Evolutionary conservation across 2,888 invertebrate species (phyloP).

Genomic region (Pteria penguin): DNA sequence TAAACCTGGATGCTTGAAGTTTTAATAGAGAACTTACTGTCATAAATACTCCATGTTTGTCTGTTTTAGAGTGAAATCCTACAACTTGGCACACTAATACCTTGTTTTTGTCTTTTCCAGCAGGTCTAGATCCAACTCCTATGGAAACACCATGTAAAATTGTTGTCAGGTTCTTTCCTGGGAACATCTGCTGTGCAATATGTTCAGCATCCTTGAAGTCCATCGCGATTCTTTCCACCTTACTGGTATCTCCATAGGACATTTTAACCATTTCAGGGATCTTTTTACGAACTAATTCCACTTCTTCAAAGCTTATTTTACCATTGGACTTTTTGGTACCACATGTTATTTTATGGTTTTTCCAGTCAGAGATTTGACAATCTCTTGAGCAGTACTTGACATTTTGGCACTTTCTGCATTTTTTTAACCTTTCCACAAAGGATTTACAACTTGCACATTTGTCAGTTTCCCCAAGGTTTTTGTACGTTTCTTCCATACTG

Average conservation of each 20-base stretch:
- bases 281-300: background rate
- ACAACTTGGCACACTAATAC: background rate
- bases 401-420: background rate
- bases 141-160: background rate
- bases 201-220: background rate
- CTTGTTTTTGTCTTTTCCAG: no score
- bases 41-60: background rate
- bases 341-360: background rate
- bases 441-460: background rate
- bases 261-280: background rate
- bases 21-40: background rate
- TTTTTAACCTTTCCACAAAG: background rate
- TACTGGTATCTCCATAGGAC: background rate
- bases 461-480: background rate
- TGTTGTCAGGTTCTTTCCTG: background rate
- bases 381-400: conserved; percentile 1
- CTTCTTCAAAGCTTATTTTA: background rate
- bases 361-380: conserved; percentile 1
- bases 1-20: background rate
- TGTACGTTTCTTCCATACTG: background rate
- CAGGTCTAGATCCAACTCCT: background rate
- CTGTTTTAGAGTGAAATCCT: background rate
- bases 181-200: background rate
- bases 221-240: background rate
- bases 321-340: background rate